phyloP scores from a whole-genome alignment of 2,797 vertebrate genomes.

The Melanogrammus aeglefinus region DNA sequence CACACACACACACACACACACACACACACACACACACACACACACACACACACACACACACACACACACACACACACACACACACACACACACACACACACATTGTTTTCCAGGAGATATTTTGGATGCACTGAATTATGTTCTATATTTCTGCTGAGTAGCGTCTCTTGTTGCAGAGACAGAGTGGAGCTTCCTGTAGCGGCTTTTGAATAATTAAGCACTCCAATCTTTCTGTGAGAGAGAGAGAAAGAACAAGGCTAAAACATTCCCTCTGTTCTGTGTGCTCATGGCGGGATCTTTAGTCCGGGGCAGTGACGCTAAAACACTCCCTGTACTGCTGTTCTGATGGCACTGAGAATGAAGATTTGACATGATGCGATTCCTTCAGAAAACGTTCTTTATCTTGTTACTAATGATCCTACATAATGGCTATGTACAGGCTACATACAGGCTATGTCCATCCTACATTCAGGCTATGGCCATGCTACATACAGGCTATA shows the following conservation, averaged over 20 bases:
- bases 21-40: constrained; percentile 2
- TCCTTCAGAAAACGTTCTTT: constrained; percentile 19
- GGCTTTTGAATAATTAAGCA: constrained; percentile 73
- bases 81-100: constrained; percentile 22
- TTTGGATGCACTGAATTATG: constrained; percentile 66
- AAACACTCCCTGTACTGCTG: constrained; percentile 25
- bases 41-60: constrained; percentile 1
- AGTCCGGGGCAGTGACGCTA: constrained; percentile 38
- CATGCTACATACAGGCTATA: too few relatives aligned
- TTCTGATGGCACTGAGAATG: constrained; percentile 22
- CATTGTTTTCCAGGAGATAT: constrained; percentile 35
- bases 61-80: constrained; percentile 25
- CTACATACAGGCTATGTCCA: background rate
- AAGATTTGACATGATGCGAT: constrained; percentile 37
- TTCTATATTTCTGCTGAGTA: constrained; percentile 68
- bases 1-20: constrained; percentile 20
- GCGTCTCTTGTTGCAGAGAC: constrained; percentile 66
- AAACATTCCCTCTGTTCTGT: constrained; percentile 56
- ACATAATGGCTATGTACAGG: background rate
- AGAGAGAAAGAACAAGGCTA: constrained; percentile 60
- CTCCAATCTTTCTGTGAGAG: constrained; percentile 48
- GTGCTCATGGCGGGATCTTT: constrained; percentile 31
- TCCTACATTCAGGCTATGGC: background rate
- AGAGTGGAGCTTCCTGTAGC: constrained; percentile 65
- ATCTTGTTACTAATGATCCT: constrained; percentile 12